phyloP scores from a whole-genome alignment of 2,113 vertebrate species.

The Aphelocoma coerulescens region DNA sequence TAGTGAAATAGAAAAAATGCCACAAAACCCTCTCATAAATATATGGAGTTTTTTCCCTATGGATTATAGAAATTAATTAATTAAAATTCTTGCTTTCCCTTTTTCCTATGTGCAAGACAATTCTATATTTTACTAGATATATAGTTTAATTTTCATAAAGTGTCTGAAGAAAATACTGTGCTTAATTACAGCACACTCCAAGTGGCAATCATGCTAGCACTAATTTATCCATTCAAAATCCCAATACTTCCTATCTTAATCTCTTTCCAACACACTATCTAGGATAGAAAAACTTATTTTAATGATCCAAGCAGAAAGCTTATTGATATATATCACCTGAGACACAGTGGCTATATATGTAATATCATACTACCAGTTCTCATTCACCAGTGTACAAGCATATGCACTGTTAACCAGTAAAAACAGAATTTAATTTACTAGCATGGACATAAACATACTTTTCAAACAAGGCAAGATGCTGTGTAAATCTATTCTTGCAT shows the following conservation, averaged over 20 bases:
- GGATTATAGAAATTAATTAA: background rate
- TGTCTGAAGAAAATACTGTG: background rate
- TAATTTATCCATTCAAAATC: background rate
- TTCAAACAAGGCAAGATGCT: background rate
- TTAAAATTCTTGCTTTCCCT: background rate
- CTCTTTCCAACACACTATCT: background rate
- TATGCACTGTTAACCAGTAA: background rate
- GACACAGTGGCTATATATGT: background rate
- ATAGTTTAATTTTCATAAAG: background rate
- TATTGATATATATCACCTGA: background rate
- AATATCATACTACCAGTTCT: background rate
- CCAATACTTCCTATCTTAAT: background rate
- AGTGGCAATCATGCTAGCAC: background rate
- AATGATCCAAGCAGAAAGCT: background rate
- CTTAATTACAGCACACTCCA: background rate
- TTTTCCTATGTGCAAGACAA: background rate
- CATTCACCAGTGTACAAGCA: background rate
- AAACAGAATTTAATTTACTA: background rate
- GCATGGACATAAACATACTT: background rate
- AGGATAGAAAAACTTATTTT: background rate
- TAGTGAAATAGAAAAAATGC: background rate
- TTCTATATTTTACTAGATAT: background rate
- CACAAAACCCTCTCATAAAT: background rate
- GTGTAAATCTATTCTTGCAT: background rate
- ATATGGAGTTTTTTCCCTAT: fast-evolving